phyloP scores from a whole-genome alignment of 2,888 invertebrate genomes.

The Adelphocoris suturalis region DNA sequence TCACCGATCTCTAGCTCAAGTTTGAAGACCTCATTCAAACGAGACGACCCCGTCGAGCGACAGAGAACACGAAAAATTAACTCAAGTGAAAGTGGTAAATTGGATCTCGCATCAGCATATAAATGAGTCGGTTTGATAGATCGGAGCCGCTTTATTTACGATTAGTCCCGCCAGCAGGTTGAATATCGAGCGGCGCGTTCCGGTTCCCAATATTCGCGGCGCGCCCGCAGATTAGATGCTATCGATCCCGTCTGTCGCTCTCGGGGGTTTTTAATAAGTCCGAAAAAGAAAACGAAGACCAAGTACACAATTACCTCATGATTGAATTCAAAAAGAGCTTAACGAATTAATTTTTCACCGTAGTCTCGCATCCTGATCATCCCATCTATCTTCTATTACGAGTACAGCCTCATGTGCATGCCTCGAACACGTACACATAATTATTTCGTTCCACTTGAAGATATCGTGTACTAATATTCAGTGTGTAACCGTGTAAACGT shows the following conservation, averaged over 20 bases:
- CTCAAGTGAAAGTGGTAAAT: slow-evolving; percentile 4
- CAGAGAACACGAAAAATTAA: not conserved
- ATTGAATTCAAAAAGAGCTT: not conserved
- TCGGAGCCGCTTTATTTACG: not conserved
- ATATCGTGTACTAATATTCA: too few relatives aligned
- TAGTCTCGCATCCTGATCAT: not conserved
- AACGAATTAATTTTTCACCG: not conserved
- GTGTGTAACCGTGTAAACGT: too few relatives aligned
- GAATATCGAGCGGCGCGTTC: not conserved
- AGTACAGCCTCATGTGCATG: too few relatives aligned
- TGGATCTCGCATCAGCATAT: slow-evolving; percentile 1
- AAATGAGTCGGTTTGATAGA: not conserved
- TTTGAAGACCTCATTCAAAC: too few relatives aligned
- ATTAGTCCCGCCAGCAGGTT: slow-evolving; percentile 13
- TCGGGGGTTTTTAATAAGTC: not conserved
- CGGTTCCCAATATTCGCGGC: not conserved
- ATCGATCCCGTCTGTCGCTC: not conserved
- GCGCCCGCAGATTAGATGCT: slow-evolving; percentile 3
- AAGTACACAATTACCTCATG: not conserved
- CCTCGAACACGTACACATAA: too few relatives aligned
- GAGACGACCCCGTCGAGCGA: not conserved
- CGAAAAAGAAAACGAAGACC: not conserved
- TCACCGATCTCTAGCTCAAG: too few relatives aligned
- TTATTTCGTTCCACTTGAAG: too few relatives aligned
- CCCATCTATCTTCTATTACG: too few relatives aligned